phyloP scores from a whole-genome alignment of 2,113 vertebrate species.

The Cyphotilapia sp. region DNA sequence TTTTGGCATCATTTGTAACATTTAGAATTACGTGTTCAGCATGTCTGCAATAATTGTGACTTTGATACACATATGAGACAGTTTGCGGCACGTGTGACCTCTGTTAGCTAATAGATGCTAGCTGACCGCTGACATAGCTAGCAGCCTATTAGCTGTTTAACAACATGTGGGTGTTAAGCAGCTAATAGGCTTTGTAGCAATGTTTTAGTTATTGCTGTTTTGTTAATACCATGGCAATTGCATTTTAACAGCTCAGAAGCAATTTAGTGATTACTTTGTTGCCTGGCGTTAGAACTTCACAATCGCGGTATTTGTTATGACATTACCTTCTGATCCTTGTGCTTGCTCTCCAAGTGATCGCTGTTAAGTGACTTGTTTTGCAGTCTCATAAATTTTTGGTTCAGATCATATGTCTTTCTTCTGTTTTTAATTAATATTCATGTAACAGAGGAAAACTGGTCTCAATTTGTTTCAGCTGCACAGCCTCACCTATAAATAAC shows the following conservation, averaged over 20 bases:
- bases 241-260: not conserved
- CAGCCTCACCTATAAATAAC: not conserved
- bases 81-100: not conserved
- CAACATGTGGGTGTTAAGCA: not conserved
- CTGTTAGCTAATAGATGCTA: not conserved
- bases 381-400: not conserved
- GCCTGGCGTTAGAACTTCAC: not conserved
- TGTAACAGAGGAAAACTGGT: not conserved
- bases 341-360: not conserved
- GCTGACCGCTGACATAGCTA: not conserved
- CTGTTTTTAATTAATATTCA: not conserved
- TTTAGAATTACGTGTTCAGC: not conserved
- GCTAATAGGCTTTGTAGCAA: not conserved
- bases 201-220: not conserved
- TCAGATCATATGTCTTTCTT: not conserved
- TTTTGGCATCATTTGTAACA: rapidly evolving
- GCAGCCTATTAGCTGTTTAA: not conserved
- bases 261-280: not conserved
- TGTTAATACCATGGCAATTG: not conserved
- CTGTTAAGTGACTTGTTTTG: not conserved
- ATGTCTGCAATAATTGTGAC: not conserved
- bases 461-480: not conserved
- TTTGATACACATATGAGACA: not conserved
- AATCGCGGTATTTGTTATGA: not conserved
- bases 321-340: not conserved